These are phyloP conservation scores for Zhengitettix transpicula DNA, from an alignment of 2,888 invertebrate genomes.

Conservation along the genomic window DNA sequence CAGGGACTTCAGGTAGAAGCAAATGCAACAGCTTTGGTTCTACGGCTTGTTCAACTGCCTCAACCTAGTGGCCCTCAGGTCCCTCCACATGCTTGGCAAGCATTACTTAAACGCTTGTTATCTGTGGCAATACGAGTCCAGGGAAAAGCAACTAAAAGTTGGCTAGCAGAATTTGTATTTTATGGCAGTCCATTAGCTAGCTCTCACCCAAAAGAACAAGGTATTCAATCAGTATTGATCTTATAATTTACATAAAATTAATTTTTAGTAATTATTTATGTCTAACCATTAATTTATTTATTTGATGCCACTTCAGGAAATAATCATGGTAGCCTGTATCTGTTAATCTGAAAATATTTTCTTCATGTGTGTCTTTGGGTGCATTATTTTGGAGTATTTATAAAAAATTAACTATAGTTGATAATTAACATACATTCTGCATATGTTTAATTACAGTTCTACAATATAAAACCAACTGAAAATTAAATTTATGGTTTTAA, in stretches of 20 bases:
- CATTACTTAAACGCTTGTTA: constrained; percentile 59
- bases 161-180: constrained; percentile 85
- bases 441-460: no score
- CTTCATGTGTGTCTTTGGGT: no score
- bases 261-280: not conserved
- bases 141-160: constrained; percentile 32
- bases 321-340: no score
- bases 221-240: constrained; percentile 21
- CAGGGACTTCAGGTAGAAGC: constrained; percentile 87
- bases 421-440: no score
- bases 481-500: no score
- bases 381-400: no score
- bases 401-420: no score
- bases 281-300: no score
- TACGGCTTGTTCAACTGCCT: constrained; percentile 63
- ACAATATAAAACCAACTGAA: no score
- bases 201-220: constrained; percentile 68
- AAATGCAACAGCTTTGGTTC: constrained; percentile 68
- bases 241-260: not conserved
- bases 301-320: no score
- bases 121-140: constrained; percentile 58
- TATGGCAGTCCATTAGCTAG: constrained; percentile 65
- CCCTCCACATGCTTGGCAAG: constrained; percentile 39
- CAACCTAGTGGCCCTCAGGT: constrained; percentile 32
- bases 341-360: no score